Conservation (phyloP, 2,797 vertebrate genomes). For the Hydrolagus colliei region DNA sequence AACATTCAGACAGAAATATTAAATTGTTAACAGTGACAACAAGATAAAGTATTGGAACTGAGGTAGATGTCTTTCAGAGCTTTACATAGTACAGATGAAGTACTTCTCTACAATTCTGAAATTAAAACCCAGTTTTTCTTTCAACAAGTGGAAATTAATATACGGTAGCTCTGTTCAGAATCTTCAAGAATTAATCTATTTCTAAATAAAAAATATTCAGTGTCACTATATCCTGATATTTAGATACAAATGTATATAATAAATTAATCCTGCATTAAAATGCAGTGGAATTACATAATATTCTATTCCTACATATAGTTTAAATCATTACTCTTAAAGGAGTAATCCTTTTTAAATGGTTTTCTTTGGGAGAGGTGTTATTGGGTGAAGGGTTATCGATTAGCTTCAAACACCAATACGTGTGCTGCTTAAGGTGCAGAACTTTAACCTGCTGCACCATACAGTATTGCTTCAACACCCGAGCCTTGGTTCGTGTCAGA, state of each 20-base stretch:
- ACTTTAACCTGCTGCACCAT: not conserved
- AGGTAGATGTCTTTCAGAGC: too few relatives aligned
- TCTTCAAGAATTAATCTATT: too few relatives aligned
- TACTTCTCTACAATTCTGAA: too few relatives aligned
- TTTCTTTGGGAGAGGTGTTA: not conserved
- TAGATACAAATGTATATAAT: not conserved
- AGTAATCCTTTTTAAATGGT: not conserved
- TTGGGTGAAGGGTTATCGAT: not conserved
- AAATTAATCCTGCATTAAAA: not conserved
- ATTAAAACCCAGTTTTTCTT: too few relatives aligned
- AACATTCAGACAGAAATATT: too few relatives aligned
- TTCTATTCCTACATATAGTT: not conserved
- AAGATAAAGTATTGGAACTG: too few relatives aligned
- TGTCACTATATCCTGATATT: not conserved
- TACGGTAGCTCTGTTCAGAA: too few relatives aligned
- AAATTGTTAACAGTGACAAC: too few relatives aligned
- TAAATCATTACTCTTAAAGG: not conserved
- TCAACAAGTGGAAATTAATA: too few relatives aligned
- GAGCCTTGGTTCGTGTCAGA: not conserved
- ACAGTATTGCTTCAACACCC: not conserved
- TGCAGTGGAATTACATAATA: not conserved
- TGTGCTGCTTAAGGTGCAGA: not conserved
- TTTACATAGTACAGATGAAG: too few relatives aligned
- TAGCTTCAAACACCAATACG: not conserved
- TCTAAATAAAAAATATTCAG: too few relatives aligned